Conservation (phyloP, 2,888 invertebrate species). For the Sturmia bella region DNA sequence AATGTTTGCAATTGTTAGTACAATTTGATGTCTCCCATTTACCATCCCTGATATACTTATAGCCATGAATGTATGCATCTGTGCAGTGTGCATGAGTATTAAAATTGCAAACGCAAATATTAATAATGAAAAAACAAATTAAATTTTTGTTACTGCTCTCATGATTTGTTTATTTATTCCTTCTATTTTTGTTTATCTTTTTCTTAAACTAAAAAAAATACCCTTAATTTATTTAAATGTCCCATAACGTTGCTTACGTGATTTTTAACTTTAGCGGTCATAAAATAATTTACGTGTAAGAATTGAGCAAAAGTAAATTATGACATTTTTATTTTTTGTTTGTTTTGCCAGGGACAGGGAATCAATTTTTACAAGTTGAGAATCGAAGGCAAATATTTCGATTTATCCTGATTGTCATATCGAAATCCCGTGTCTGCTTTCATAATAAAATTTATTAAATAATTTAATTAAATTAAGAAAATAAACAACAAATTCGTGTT, state of each 20-base stretch:
- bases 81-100: background rate
- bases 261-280: background rate
- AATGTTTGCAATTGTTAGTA: too few species aligned
- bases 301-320: constrained; percentile 16
- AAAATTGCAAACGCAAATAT: constrained; percentile 45
- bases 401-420: too few species aligned
- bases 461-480: constrained; percentile 33
- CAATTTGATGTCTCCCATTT: too few species aligned
- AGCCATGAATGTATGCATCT: too few species aligned
- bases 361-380: too few species aligned
- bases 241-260: constrained; percentile 12
- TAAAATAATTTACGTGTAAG: constrained; percentile 36
- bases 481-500: constrained; percentile 19
- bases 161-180: background rate
- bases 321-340: background rate
- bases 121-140: background rate
- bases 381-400: too few species aligned
- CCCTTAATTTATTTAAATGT: constrained; percentile 21
- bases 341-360: too few species aligned
- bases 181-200: too few species aligned
- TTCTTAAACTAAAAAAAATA: constrained; percentile 16
- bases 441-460: constrained; percentile 21
- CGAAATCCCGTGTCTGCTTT: background rate
- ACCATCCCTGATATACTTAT: too few species aligned
- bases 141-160: background rate